A percentile compares a stretch with the other conserved stretches of the same genome.
Conservation (phyloP, 2,888 invertebrate genomes). For the Tolmerus cingulatus region DNA sequence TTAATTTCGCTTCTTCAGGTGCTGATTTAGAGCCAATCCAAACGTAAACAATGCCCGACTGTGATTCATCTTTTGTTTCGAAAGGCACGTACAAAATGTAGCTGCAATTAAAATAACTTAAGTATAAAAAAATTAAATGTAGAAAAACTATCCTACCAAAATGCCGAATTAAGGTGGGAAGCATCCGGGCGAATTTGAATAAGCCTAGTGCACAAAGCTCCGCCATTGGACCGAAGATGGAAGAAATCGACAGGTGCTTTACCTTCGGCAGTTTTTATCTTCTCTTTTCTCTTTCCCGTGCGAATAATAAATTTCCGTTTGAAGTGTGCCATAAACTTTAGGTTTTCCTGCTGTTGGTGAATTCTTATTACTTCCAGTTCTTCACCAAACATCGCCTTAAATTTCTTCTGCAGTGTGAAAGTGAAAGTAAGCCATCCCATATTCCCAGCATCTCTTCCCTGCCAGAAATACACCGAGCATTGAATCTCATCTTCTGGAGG, state of each 20-base stretch:
- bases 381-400: conserved; percentile 86
- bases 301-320: conserved; percentile 92
- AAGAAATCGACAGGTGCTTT: conserved; percentile 83
- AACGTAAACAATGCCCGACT: conserved; percentile 91
- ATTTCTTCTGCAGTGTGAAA: conserved; percentile 92
- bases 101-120: conserved; percentile 66
- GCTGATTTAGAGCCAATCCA: conserved; percentile 91
- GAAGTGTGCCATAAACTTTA: conserved; percentile 98
- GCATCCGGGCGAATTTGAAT: conserved; percentile 91
- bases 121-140: background rate
- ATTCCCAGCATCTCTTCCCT: conserved; percentile 94
- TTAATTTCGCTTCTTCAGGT: conserved; percentile 83
- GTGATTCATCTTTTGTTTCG: conserved; percentile 79
- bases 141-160: conserved; percentile 74
- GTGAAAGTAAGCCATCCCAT: conserved; percentile 99
- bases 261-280: conserved; percentile 59
- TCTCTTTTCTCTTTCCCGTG: conserved; percentile 79
- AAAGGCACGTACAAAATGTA: conserved; percentile 93
- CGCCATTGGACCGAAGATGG: conserved; percentile 95
- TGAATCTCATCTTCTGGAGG: conserved; percentile 69
- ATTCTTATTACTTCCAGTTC: conserved; percentile 94
- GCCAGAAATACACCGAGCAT: conserved; percentile 99
- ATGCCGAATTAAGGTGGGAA: conserved; percentile 86
- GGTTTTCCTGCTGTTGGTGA: conserved; percentile 98
- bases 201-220: conserved; percentile 89